phyloP scores from a whole-genome alignment of 1,140 invertebrate species.

The Dendroctonus valens region DNA sequence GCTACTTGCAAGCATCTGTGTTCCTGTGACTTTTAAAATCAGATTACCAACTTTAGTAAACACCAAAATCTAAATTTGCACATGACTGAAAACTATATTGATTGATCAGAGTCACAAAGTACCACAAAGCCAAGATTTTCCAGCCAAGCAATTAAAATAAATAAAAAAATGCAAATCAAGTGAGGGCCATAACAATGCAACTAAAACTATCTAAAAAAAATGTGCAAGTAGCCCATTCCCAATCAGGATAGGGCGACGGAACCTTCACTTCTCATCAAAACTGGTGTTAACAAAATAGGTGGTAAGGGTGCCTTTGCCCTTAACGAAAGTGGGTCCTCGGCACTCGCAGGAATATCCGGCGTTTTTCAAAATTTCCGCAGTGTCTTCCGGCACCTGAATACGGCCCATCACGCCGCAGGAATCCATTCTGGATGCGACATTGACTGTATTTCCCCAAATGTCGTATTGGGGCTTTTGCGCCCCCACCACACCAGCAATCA shows the following conservation, averaged over 20 bases:
- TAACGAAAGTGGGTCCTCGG: conserved; percentile 85
- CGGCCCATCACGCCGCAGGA: conserved; percentile 88
- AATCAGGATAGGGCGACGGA: background rate
- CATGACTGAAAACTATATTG: too few species aligned
- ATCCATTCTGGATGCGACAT: conserved; percentile 95
- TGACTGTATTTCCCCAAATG: conserved; percentile 97
- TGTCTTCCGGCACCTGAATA: conserved; percentile 84
- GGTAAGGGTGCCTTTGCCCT: conserved; percentile 89
- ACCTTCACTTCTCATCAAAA: conserved; percentile 43
- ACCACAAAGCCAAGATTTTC: too few species aligned
- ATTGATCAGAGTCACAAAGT: too few species aligned
- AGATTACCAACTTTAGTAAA: too few species aligned
- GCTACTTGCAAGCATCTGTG: too few species aligned
- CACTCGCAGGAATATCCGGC: conserved; percentile 83
- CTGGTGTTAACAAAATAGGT: conserved; percentile 88
- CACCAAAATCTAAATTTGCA: too few species aligned
- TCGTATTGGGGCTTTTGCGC: conserved; percentile 98
- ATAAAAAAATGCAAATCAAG: too few species aligned
- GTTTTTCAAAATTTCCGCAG: conserved; percentile 80
- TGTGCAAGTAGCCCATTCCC: too few species aligned
- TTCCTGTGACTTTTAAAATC: too few species aligned
- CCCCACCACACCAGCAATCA: conserved; percentile 91
- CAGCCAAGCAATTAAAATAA: too few species aligned
- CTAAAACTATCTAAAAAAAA: too few species aligned
- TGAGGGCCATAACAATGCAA: too few species aligned